phyloP scores from a whole-genome alignment of 2,797 vertebrate species.

The Enteromius afrohamiltoni region DNA sequence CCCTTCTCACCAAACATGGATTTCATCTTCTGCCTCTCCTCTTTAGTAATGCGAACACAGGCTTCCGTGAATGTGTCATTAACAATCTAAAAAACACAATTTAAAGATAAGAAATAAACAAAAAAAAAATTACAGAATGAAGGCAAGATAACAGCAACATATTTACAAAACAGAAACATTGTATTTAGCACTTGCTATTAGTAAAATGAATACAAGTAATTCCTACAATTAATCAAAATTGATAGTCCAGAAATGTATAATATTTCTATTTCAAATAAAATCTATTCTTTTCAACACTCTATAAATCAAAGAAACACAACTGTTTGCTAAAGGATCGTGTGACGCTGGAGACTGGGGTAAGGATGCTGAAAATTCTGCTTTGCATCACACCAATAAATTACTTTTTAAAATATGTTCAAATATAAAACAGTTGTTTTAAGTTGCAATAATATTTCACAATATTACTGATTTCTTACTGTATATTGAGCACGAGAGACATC shows the following conservation, averaged over 20 bases:
- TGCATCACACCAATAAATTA: not conserved
- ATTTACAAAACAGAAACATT: not conserved
- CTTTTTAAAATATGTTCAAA: not conserved
- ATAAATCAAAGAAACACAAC: not conserved
- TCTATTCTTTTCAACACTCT: not conserved
- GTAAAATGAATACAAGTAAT: not conserved
- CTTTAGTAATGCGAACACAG: conserved; percentile 90
- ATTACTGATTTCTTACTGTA: not conserved
- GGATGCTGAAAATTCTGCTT: not conserved
- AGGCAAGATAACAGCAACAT: not conserved
- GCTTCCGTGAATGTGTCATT: conserved; percentile 89
- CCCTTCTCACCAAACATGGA: conserved; percentile 86
- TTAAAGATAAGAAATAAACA: conserved; percentile 17
- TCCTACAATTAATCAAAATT: not conserved
- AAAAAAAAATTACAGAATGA: not conserved
- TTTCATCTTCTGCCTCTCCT: conserved; percentile 92
- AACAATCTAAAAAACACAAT: conserved; percentile 81
- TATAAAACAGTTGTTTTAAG: not conserved
- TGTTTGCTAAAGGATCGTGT: not conserved
- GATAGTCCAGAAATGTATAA: not conserved
- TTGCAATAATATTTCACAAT: not conserved
- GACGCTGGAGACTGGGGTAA: not conserved
- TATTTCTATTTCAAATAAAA: not conserved
- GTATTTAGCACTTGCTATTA: not conserved
- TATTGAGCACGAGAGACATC: not conserved